phyloP scores from a whole-genome alignment of 2,797 vertebrate species.

The Phalloptychus januarius region DNA sequence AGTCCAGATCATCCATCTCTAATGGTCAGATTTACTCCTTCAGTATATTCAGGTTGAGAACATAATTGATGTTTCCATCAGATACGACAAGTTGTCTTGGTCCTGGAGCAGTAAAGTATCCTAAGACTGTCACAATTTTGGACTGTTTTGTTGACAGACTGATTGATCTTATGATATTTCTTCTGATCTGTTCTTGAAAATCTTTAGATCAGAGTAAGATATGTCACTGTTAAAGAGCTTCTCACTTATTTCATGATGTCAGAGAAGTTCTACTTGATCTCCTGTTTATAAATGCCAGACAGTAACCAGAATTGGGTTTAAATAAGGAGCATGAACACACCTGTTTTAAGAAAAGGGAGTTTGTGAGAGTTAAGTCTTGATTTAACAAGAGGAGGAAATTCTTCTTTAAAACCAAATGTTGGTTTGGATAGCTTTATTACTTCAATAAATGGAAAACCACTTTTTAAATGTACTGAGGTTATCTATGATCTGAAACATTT shows the following conservation, averaged over 20 bases:
- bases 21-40: neutral
- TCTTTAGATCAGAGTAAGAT: neutral
- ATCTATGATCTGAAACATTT: neutral
- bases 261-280: neutral
- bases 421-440: neutral
- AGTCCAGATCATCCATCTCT: neutral
- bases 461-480: neutral
- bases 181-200: neutral
- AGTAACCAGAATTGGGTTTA: neutral
- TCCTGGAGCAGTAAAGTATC: neutral
- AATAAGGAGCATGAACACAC: neutral
- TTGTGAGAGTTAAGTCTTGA: neutral
- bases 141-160: neutral
- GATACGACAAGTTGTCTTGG: neutral
- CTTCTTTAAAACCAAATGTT: neutral
- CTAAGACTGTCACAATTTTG: neutral
- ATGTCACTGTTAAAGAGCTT: neutral
- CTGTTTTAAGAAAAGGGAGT: neutral
- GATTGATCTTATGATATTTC: neutral
- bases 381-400: neutral
- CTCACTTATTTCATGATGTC: neutral
- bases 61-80: neutral
- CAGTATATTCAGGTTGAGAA: neutral
- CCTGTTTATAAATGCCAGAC: neutral
- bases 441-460: neutral